Conservation (phyloP, 1,140 invertebrate species). For the Drosophila pseudoananassae region DNA sequence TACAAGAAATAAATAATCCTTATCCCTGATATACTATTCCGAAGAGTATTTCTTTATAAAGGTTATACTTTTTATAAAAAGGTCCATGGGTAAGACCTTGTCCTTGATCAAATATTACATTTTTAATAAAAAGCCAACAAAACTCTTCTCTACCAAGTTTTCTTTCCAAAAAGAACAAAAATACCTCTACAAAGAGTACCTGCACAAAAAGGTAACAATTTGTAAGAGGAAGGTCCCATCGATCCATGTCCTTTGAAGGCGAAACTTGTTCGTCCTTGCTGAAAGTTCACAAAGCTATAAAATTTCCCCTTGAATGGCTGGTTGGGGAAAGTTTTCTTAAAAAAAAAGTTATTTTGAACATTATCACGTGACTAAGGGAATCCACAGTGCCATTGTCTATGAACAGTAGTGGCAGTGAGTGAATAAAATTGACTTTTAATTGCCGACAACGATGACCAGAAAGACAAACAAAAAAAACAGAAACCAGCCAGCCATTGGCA, state of each 20-base stretch:
- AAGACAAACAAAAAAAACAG: conserved; percentile 30
- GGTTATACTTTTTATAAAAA: too few species aligned
- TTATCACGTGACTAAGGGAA: conserved; percentile 53
- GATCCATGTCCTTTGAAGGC: conserved; percentile 28
- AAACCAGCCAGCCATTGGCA: conserved; percentile 41
- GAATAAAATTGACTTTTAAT: conserved; percentile 77
- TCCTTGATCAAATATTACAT: too few species aligned
- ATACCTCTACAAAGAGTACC: background rate
- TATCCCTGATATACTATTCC: too few species aligned
- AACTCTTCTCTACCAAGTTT: background rate
- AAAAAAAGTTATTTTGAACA: conserved; percentile 12
- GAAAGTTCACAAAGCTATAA: conserved; percentile 34
- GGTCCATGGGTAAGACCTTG: too few species aligned
- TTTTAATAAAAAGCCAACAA: background rate
- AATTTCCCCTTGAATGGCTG: conserved; percentile 12
- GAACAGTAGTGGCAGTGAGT: conserved; percentile 5
- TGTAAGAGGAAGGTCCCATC: conserved; percentile 24
- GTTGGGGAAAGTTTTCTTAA: conserved; percentile 9
- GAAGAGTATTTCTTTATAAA: too few species aligned
- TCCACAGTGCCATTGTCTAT: conserved; percentile 31
- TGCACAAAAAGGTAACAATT: conserved; percentile 21
- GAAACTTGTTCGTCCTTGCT: conserved; percentile 30
- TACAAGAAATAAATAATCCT: too few species aligned
- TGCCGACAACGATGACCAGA: conserved; percentile 56
- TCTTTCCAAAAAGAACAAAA: too few species aligned